phyloP scores from a whole-genome alignment of 2,113 vertebrate species.

The Pterocles gutturalis region DNA sequence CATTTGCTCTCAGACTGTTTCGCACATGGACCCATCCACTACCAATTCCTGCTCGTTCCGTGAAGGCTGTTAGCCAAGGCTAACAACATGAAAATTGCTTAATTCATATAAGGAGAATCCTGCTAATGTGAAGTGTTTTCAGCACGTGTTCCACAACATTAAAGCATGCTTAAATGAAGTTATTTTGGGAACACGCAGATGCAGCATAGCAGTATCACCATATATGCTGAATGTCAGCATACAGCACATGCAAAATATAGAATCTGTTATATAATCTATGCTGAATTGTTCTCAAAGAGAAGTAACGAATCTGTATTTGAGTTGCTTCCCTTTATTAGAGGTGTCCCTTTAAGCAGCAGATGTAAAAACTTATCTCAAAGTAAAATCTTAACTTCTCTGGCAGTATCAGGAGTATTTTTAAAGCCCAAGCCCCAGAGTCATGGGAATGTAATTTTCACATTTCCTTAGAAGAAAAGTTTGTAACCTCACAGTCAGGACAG shows the following conservation, averaged over 20 bases:
- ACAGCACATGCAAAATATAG: background rate
- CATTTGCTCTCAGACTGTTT: background rate
- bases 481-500: background rate
- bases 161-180: background rate
- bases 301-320: background rate
- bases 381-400: constrained; percentile 5
- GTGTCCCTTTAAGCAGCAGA: background rate
- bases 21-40: background rate
- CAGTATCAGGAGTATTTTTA: background rate
- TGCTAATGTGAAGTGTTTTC: background rate
- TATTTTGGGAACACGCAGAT: constrained; percentile 33
- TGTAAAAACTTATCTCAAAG: background rate
- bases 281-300: background rate
- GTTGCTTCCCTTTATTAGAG: background rate
- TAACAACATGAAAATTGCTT: background rate
- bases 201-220: background rate
- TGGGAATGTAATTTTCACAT: background rate
- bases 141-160: background rate
- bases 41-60: background rate
- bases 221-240: background rate
- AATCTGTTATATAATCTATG: background rate
- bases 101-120: constrained; percentile 1
- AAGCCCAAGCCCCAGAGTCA: background rate
- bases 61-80: background rate
- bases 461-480: constrained; percentile 6